Percentiles rank a stretch among this genome's conserved stretches.
These are phyloP conservation scores for Mesaphorura yosii DNA, from an alignment of 1,140 invertebrate genomes.

Conservation along the genomic window DNA sequence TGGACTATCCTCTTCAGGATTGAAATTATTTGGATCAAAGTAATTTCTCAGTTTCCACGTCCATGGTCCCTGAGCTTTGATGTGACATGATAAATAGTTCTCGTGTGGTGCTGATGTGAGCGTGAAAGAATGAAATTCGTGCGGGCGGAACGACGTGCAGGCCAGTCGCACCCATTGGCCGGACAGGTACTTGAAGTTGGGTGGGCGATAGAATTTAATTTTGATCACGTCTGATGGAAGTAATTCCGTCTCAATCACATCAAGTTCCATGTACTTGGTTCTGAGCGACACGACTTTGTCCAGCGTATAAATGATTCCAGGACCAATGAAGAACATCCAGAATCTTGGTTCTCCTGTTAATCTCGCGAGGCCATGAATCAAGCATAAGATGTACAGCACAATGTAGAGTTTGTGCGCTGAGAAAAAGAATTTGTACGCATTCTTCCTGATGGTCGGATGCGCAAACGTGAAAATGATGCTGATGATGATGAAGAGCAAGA, in stretches of 20 bases:
- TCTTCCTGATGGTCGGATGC: slow-evolving; percentile 82
- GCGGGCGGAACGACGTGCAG: slow-evolving; percentile 79
- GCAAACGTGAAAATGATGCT: slow-evolving; percentile 93
- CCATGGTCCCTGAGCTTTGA: slow-evolving; percentile 97
- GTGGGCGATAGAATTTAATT: slow-evolving; percentile 83
- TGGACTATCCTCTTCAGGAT: slow-evolving; percentile 69
- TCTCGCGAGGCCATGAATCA: slow-evolving; percentile 88
- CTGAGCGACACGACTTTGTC: slow-evolving; percentile 86
- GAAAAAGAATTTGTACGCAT: slow-evolving; percentile 96
- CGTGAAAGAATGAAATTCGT: slow-evolving; percentile 97
- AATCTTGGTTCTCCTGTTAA: slow-evolving; percentile 86
- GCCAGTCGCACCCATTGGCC: slow-evolving; percentile 77
- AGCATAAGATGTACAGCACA: slow-evolving; percentile 71
- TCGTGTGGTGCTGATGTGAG: slow-evolving; percentile 96
- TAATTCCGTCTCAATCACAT: slow-evolving; percentile 89
- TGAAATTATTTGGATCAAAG: slow-evolving; percentile 88
- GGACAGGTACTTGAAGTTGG: slow-evolving; percentile 92
- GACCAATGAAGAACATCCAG: slow-evolving; percentile 91
- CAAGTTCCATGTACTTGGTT: slow-evolving; percentile 84
- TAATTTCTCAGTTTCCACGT: slow-evolving; percentile 96
- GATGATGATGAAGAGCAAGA: slow-evolving; percentile 83
- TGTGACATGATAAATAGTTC: slow-evolving; percentile 92
- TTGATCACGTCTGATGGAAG: slow-evolving; percentile 91
- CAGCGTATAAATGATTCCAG: slow-evolving; percentile 75
- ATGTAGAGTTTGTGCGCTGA: slow-evolving; percentile 90